Conservation (phyloP, 1,140 invertebrate species). For the Drosophila triauraria region DNA sequence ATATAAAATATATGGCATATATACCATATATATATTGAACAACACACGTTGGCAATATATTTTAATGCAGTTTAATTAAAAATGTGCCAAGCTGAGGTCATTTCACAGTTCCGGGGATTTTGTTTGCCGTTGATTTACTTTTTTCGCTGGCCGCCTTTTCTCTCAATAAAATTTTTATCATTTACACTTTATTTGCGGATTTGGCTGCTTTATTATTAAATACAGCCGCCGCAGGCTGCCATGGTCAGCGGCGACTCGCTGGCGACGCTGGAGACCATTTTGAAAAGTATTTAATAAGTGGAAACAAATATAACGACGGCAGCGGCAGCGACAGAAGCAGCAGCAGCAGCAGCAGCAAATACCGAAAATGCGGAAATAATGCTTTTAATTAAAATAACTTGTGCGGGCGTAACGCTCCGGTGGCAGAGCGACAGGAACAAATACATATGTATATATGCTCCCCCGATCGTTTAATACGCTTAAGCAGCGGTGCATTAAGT, state of each 20-base stretch:
- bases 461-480: slow-evolving; percentile 50
- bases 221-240: slow-evolving; percentile 41
- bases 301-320: slow-evolving; percentile 35
- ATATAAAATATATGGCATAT: slow-evolving; percentile 43
- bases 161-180: slow-evolving; percentile 37
- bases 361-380: slow-evolving; percentile 48
- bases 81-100: slow-evolving; percentile 58
- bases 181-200: slow-evolving; percentile 72
- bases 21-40: slow-evolving; percentile 24
- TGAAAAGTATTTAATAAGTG: slow-evolving; percentile 52
- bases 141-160: slow-evolving; percentile 4
- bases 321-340: not conserved
- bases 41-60: slow-evolving; percentile 42
- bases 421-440: not conserved
- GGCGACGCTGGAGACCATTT: slow-evolving; percentile 47
- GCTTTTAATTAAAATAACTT: slow-evolving; percentile 64
- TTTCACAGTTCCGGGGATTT: slow-evolving; percentile 49
- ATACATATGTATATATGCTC: not conserved
- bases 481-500: slow-evolving; percentile 46
- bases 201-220: slow-evolving; percentile 71
- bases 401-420: slow-evolving; percentile 20
- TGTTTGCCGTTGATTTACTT: slow-evolving; percentile 32
- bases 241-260: slow-evolving; percentile 25
- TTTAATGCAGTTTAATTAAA: slow-evolving; percentile 77
- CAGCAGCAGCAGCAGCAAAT: slow-evolving; percentile 11